Conservation (phyloP, 2,888 invertebrate genomes). For the Caenorhabditis plicata region DNA sequence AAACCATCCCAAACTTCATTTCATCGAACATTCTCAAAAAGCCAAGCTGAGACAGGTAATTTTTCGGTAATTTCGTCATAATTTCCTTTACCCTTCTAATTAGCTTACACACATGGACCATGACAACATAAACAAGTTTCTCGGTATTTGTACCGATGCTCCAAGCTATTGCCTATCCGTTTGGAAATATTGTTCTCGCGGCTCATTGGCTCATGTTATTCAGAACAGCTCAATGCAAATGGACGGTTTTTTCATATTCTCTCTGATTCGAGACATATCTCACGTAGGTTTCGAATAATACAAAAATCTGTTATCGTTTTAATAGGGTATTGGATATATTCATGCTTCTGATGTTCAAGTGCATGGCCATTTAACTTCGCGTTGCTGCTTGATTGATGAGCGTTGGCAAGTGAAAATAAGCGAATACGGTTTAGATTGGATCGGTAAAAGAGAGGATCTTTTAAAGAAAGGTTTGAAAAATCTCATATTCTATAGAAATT, state of each 20-base stretch:
- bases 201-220: conserved; percentile 29
- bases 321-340: conserved; percentile 15
- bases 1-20: too few species aligned
- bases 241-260: conserved; percentile 61
- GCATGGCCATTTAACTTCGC: conserved; percentile 32
- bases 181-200: conserved; percentile 57
- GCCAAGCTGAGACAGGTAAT: conserved; percentile 25
- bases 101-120: conserved; percentile 55
- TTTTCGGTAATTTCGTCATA: neutral
- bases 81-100: too few species aligned
- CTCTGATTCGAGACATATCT: conserved; percentile 52
- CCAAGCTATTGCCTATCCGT: conserved; percentile 48
- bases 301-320: too few species aligned
- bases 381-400: conserved; percentile 43
- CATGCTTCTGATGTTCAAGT: conserved; percentile 13
- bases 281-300: conserved; percentile 47
- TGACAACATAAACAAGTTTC: conserved; percentile 61
- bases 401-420: conserved; percentile 49
- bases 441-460: conserved; percentile 10
- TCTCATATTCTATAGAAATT: neutral
- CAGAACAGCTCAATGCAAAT: conserved; percentile 38
- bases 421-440: conserved; percentile 10
- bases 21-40: conserved; percentile 11
- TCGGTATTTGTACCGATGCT: conserved; percentile 56
- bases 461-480: conserved; percentile 1